Conservation (phyloP, 1,140 invertebrate species). For the Doryteuthis pealeii region DNA sequence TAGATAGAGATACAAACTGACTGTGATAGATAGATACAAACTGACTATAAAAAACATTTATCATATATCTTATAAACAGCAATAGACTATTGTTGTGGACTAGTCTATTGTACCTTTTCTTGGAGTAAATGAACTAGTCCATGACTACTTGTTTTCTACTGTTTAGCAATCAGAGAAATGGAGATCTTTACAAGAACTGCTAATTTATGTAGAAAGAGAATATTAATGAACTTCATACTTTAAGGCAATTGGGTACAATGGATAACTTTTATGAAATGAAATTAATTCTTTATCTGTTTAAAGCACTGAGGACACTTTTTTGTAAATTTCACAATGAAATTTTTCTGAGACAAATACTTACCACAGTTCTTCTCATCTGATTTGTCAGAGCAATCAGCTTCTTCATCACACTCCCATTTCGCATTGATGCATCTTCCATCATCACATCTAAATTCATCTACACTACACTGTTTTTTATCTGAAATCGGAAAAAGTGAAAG, state of each 20-base stretch:
- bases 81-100: too few species aligned
- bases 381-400: constrained; percentile 21
- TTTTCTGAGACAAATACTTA: constrained; percentile 12
- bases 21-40: neutral
- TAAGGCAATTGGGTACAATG: too few species aligned
- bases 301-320: too few species aligned
- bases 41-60: neutral
- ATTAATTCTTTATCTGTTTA: too few species aligned
- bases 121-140: too few species aligned
- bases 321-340: too few species aligned
- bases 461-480: constrained; percentile 13
- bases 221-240: too few species aligned
- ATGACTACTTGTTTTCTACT: too few species aligned
- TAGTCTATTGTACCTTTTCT: too few species aligned
- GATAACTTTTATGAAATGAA: too few species aligned
- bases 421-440: constrained; percentile 21
- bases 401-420: constrained; percentile 24
- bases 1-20: neutral
- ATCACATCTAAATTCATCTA: constrained; percentile 19
- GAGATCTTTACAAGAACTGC: neutral
- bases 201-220: too few species aligned
- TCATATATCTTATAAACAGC: neutral
- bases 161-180: neutral
- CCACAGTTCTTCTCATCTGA: constrained; percentile 26
- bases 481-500: too few species aligned